These are phyloP conservation scores for Sarcophaga carnaria DNA, from an alignment of 2,888 invertebrate genomes.

Conservation along the genomic window DNA sequence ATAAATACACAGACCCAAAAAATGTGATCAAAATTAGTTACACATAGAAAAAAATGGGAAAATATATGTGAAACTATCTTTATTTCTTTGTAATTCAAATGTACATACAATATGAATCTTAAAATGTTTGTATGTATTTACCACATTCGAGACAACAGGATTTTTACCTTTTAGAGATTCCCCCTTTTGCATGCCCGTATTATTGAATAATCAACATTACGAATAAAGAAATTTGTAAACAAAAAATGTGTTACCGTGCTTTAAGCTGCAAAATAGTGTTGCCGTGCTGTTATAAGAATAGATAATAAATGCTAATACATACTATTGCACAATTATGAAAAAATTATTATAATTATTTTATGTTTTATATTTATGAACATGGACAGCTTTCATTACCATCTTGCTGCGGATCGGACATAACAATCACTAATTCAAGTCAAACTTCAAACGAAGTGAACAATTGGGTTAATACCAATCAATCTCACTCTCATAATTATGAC, in stretches of 20 bases:
- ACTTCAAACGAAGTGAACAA: conserved; percentile 25
- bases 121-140: conserved; percentile 24
- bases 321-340: conserved; percentile 26
- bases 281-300: conserved; percentile 26
- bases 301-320: conserved; percentile 36
- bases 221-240: conserved; percentile 18
- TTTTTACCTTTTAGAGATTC: conserved; percentile 21
- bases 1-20: too few relatives aligned
- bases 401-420: conserved; percentile 38
- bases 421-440: conserved; percentile 26
- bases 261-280: not conserved
- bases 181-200: conserved; percentile 23
- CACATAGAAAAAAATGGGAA: too few relatives aligned
- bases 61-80: too few relatives aligned
- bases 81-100: conserved; percentile 4
- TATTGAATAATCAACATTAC: conserved; percentile 28
- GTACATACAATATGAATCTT: conserved; percentile 1
- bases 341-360: conserved; percentile 15
- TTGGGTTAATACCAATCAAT: conserved; percentile 35
- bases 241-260: conserved; percentile 11
- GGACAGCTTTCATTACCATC: conserved; percentile 30
- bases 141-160: conserved; percentile 17
- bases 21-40: too few relatives aligned
- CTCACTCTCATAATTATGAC: conserved; percentile 30
- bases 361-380: conserved; percentile 29